Conservation (phyloP, 2,797 vertebrate genomes). For the Hemibagrus guttatus region DNA sequence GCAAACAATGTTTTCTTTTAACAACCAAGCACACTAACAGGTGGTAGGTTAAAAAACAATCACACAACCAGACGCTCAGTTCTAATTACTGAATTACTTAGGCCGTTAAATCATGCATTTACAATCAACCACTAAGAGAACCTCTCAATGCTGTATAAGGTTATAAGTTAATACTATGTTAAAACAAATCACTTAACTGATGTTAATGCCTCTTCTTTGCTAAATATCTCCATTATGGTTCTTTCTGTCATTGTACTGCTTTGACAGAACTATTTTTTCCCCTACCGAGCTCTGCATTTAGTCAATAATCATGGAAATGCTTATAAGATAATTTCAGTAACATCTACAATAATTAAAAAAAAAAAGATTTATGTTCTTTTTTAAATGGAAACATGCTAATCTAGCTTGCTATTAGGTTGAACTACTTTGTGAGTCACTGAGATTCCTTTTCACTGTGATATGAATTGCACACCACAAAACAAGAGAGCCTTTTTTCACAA, state of each 20-base stretch:
- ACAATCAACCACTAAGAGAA: background rate
- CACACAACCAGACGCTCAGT: background rate
- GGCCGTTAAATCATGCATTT: conserved; percentile 1
- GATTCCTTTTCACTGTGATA: background rate
- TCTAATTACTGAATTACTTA: conserved; percentile 5
- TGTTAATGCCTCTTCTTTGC: background rate
- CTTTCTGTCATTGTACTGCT: background rate
- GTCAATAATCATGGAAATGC: background rate
- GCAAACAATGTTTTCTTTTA: conserved; percentile 9
- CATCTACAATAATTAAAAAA: background rate
- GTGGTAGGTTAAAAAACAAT: background rate
- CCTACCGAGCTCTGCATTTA: background rate
- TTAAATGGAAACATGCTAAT: background rate
- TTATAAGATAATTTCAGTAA: background rate
- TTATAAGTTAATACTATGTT: background rate
- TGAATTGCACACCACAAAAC: background rate
- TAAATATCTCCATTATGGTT: background rate
- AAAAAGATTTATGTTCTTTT: background rate
- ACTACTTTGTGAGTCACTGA: background rate
- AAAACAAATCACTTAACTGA: background rate
- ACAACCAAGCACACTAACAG: background rate
- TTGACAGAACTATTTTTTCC: background rate
- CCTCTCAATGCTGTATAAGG: background rate
- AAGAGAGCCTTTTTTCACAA: background rate
- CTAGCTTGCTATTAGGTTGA: background rate